A percentile compares a stretch with the other conserved stretches of the same genome.
phyloP scores from a whole-genome alignment of 2,888 invertebrate species.

The Ceraclea dissimilis region DNA sequence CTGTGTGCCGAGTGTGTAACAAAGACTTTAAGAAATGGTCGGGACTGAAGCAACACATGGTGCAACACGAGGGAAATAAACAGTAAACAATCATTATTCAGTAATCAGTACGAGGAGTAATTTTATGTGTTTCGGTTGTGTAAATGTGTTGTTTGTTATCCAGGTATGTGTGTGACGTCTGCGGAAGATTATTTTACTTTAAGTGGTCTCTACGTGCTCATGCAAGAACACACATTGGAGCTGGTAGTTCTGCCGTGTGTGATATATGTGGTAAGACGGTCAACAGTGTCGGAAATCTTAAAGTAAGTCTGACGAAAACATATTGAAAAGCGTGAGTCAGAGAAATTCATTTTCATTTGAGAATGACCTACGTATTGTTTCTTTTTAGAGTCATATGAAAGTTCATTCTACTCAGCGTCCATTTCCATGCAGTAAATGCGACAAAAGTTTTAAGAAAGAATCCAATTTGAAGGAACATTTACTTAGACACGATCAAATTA shows the following conservation, averaged over 20 bases:
- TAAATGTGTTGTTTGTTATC: conserved; percentile 2
- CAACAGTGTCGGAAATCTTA: conserved; percentile 17
- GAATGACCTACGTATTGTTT: too few species aligned
- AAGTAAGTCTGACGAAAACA: conserved; percentile 6
- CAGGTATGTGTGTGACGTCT: conserved; percentile 14
- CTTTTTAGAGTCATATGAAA: conserved; percentile 18
- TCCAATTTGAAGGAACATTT: conserved; percentile 14
- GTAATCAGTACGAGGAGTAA: background rate
- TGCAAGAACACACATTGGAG: conserved; percentile 7
- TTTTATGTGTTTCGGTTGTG: background rate
- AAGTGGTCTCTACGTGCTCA: conserved; percentile 18
- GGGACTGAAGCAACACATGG: conserved; percentile 21
- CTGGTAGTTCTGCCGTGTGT: conserved; percentile 9
- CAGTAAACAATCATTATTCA: background rate
- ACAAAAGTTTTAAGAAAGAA: conserved; percentile 18
- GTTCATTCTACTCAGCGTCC: conserved; percentile 16
- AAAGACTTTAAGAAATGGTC: conserved; percentile 22
- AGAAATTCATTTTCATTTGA: too few species aligned
- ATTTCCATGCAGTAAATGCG: conserved; percentile 14
- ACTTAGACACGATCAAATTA: conserved; percentile 16
- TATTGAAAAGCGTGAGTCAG: too few species aligned
- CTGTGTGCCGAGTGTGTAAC: conserved; percentile 15
- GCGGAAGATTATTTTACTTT: conserved; percentile 17
- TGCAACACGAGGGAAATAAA: conserved; percentile 19
- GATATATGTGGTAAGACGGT: conserved; percentile 20